Evolutionary conservation across 2,888 invertebrate genomes (phyloP), one percentile per base, ranked within the genome.

Genomic region (Agelastica alni): DNA sequence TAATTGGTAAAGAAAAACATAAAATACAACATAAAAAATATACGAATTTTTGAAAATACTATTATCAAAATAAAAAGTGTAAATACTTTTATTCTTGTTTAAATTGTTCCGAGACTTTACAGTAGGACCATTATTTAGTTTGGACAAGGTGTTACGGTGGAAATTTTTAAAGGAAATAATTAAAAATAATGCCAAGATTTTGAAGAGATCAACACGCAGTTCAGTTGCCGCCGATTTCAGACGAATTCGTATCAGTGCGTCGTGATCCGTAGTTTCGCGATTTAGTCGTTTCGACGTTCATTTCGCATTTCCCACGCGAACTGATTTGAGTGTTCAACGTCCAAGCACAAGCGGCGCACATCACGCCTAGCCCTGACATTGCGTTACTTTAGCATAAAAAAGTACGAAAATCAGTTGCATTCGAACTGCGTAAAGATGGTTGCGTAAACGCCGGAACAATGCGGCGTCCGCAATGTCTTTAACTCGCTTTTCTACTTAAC

Each of bases 331-430:
- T 49, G 52, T 43, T 39, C 41, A 51, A 43, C 49, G 43, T 49
- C 51, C 52, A 59, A 61, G 44, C 37, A 49, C 26, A 34, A 39
- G 51, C 45, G 18, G 62, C 64, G 64, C 56, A 58, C 52, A 55
- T 32, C 36, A 52, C 53, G 59, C 59, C 65, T 59, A 67, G 58
- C 69, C 69, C 60, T 68, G 70, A 69, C 69, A 68, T 69, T 70
- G 67, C 65, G 60, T 53, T 61, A 58, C 59, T 51, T 49, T 30
- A 34, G 42, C 34, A 32, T 41, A 13, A 31, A 49, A 49, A 44
- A 45, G 18, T 18, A 31, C 16, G 22, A 58, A 64, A 63, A 63
- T 68, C 59, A 70, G 69, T 69, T 64, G 63, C 64, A 60, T 61
- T 62, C 65, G 64, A 57, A 56, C 62, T 56, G 58, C 44, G 51